Percentiles rank a stretch among this genome's conserved stretches.
phyloP scores from a whole-genome alignment of 2,113 vertebrate species.

The Oophaga pumilio region DNA sequence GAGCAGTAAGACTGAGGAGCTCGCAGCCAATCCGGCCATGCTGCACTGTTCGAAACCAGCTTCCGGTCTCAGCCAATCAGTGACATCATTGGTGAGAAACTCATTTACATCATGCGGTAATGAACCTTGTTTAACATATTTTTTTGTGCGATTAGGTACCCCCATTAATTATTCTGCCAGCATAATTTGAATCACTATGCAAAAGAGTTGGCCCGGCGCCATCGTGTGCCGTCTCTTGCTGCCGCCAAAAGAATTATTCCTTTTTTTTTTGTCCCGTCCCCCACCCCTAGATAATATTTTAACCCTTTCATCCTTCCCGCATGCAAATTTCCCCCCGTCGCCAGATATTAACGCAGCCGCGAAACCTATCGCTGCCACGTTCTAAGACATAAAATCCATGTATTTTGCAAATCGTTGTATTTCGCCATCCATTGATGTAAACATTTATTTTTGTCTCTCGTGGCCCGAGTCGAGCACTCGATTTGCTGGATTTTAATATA shows the following conservation, averaged over 20 bases:
- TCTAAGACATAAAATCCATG: not conserved
- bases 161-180: constrained; percentile 80
- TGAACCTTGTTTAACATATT: constrained; percentile 87
- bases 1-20: constrained; percentile 78
- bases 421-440: not conserved
- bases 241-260: constrained; percentile 67
- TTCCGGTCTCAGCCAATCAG: constrained; percentile 83
- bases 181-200: constrained; percentile 78
- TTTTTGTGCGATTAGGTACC: constrained; percentile 74
- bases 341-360: not conserved
- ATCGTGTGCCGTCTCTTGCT: constrained; percentile 62
- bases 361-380: not conserved
- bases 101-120: constrained; percentile 89
- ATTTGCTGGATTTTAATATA: constrained; percentile 71
- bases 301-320: constrained; percentile 55
- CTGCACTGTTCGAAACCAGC: constrained; percentile 75
- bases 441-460: not conserved
- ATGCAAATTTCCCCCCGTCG: not conserved
- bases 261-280: constrained; percentile 50
- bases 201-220: constrained; percentile 64
- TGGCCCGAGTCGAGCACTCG: not conserved
- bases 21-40: constrained; percentile 82
- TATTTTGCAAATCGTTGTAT: no score
- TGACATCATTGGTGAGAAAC: constrained; percentile 85
- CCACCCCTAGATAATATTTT: constrained; percentile 59